Conservation (phyloP, 2,113 vertebrate genomes). For the Girardinichthys multiradiatus region DNA sequence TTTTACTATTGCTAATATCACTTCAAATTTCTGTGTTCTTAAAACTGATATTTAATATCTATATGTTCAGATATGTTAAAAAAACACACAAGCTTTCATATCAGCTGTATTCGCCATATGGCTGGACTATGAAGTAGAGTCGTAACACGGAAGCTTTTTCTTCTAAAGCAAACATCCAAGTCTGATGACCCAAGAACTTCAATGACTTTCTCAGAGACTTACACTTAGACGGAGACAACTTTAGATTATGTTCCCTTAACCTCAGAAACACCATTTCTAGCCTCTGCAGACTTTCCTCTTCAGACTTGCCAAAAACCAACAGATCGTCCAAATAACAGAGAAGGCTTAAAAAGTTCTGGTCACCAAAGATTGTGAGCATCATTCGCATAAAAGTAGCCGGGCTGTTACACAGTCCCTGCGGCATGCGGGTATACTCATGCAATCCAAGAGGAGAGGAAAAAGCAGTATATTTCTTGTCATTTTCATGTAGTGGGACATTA, state of each 20-base stretch:
- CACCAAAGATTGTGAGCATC: not conserved
- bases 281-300: not conserved
- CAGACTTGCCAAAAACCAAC: not conserved
- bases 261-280: not conserved
- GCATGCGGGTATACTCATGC: not conserved
- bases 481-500: not conserved
- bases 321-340: constrained; percentile 1
- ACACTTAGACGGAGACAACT: not conserved
- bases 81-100: no score
- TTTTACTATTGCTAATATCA: no score
- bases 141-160: no score
- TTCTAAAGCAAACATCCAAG: no score
- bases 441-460: not conserved
- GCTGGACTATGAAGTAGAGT: no score
- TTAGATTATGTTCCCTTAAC: not conserved
- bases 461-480: constrained; percentile 1
- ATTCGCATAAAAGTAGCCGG: not conserved
- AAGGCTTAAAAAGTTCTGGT: constrained; percentile 2
- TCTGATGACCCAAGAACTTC: not conserved
- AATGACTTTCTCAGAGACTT: not conserved
- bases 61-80: no score
- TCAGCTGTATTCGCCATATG: no score
- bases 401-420: not conserved
- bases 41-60: no score
- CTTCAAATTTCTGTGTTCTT: no score